Evolutionary conservation across 1,140 invertebrate genomes (phyloP).

Genomic region (Daktulosphaira vitifoliae): DNA sequence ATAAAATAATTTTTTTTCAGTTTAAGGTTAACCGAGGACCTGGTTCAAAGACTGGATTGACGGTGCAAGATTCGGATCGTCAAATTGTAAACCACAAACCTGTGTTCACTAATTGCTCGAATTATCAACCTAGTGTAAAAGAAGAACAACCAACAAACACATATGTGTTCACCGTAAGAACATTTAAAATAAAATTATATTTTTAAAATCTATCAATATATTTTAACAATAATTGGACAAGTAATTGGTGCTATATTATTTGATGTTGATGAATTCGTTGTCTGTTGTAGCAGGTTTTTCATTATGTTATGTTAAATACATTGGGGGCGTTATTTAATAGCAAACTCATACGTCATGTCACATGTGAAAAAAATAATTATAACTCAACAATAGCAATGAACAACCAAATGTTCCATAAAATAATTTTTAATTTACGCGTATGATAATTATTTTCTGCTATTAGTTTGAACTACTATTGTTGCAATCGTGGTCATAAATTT

Average conservation of each 20-base stretch:
- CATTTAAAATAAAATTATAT: not conserved
- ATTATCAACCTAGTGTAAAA: slow-evolving; percentile 56
- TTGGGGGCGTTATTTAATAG: no score
- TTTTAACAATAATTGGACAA: not conserved
- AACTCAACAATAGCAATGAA: no score
- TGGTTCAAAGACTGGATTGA: slow-evolving; percentile 5
- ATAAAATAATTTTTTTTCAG: not conserved
- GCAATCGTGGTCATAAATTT: no score
- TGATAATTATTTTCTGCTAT: no score
- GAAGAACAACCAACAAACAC: slow-evolving; percentile 57
- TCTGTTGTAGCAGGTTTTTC: not conserved
- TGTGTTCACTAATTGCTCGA: slow-evolving; percentile 60
- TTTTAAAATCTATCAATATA: not conserved
- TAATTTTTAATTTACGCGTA: no score
- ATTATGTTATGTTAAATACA: no score
- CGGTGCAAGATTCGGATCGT: slow-evolving; percentile 45
- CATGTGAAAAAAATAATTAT: no score
- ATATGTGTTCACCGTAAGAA: slow-evolving; percentile 52
- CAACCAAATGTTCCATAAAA: no score
- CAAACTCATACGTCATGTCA: no score
- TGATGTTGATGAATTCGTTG: not conserved
- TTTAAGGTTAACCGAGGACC: not conserved
- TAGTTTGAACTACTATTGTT: no score
- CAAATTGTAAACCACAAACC: slow-evolving; percentile 75
- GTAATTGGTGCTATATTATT: not conserved